Base-by-base conservation (phyloP, 1,140 invertebrate species). In the Caenorhabditis latens region DNA sequence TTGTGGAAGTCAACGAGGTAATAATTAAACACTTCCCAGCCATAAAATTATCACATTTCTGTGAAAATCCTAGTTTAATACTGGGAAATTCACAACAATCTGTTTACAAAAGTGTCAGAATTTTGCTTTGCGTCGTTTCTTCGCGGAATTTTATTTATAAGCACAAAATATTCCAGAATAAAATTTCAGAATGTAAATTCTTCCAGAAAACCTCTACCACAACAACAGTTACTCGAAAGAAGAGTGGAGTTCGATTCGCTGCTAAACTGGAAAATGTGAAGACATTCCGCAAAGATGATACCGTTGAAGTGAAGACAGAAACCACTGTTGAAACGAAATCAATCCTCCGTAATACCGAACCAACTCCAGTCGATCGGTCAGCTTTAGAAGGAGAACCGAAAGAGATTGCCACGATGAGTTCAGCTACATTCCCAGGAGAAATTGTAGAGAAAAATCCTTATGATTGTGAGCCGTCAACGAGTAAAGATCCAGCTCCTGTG, bases 381-480 rank as follows among this genome's bases (percentile, higher is more conserved):
- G 71, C 71, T 50, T n/a, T 79, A 24, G 71, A 50, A 53, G 19
- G 46, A 24, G 71, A 79, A n/a, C 71, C 21, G 19, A 79, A 79
- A n/a, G 71, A 79, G 24, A 4, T 79, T 50, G 19, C 71, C n/a
- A 14, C 71, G 4, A 79, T 79, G 71, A 79, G 71, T n/a, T 11
- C 71, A 8, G n/a, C n/a, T 5, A 79, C 71, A 32, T 79, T 79
- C 13, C 71, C 71, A 53, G 71, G 71, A 53, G n/a, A 50, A 79
- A 53, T 79, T 24, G 71, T 79, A 21, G 71, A 79, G 21, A 79
- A 79, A 24, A 24, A 79, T 43, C 71, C 71, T 7, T 79, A 79
- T 42, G 71, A 79, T 6, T 79, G 71, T 24, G 71, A 79, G 24
- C 71, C 71, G 46, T 79, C 71, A 7, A 79, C 71, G 53, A 79